Conservation (phyloP, 2,797 vertebrate species). For the Helostoma temminkii region DNA sequence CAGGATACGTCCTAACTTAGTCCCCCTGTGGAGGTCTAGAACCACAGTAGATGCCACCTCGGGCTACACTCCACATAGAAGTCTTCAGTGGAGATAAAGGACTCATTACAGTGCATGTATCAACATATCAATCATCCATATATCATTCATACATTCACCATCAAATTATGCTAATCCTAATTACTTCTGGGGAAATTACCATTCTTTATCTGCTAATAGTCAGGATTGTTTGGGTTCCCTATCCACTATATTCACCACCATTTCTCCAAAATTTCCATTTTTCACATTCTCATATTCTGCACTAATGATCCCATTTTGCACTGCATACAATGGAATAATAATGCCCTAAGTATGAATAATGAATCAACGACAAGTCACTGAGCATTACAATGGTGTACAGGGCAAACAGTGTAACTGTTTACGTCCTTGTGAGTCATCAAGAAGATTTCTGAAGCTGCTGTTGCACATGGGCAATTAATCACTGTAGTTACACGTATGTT, state of each 20-base stretch:
- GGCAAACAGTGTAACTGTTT: constrained; percentile 71
- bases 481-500: constrained; percentile 64
- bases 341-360: constrained; percentile 80
- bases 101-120: constrained; percentile 76
- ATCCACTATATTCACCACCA: constrained; percentile 51
- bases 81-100: constrained; percentile 75
- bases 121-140: constrained; percentile 80
- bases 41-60: constrained; percentile 54
- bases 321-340: constrained; percentile 80
- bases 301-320: constrained; percentile 82
- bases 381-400: constrained; percentile 56
- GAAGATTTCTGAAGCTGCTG: constrained; percentile 53
- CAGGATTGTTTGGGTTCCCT: constrained; percentile 78
- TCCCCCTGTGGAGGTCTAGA: constrained; percentile 45
- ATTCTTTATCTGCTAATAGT: constrained; percentile 83
- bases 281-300: constrained; percentile 79
- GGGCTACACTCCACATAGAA: constrained; percentile 58
- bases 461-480: constrained; percentile 68
- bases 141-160: constrained; percentile 78
- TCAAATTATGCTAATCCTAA: constrained; percentile 86
- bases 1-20: constrained; percentile 21
- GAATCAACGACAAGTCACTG: constrained; percentile 71
- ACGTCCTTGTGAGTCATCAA: constrained; percentile 71
- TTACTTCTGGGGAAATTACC: constrained; percentile 80
- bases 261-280: constrained; percentile 75